Base-by-base conservation (phyloP, 1,140 invertebrate genomes). In the Hyposmocoma kahamanoa region DNA sequence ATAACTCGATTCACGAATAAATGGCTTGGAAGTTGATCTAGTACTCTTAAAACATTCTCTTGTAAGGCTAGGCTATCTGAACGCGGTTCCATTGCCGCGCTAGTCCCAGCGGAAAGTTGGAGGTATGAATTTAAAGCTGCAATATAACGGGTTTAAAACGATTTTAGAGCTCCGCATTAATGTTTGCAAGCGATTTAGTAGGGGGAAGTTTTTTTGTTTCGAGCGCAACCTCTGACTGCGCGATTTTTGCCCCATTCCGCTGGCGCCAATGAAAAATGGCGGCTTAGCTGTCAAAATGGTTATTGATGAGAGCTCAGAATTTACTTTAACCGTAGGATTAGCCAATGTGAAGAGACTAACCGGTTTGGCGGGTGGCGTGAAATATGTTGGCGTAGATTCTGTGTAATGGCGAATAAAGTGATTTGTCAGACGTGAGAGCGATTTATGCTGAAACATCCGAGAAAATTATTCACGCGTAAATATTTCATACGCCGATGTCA, bases 1-100 rank as follows among this genome's bases (percentile, higher is more conserved):
- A 80, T 84, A 84, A 81, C 77, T 73, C 68, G 77, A 84, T 84
- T 81, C 77, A 67, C 61, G 75, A 80, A 78, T 79, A 82, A 84
- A 82, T 82, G 80, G 72, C 61, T 66, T 56, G 80, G 75, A 84
- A 84, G 73, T 77, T 82, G 74, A 80, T 81, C 77, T 77, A 81
- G 65, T 56, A 60, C 66, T 58, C 56, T 61, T 52, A 38, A 50
- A 50, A 53, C 48, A 51, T 53, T 62, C 62, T 49, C 46, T 55
- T 56, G 56, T 73, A 55, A 50, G 53, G 60, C 61, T 42, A 53
- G 71, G 68, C 65, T 72, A 67, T 62, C 46, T 42, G 47, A 30
- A 42, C 47, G 38, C 53, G 56, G 48, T 53, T 76, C 67, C 75
- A 81, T 72, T 65, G 68, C 75, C 59, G 67, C 53, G 44, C 67